Evolutionary conservation across 2,113 vertebrate species (phyloP), one percentile per base, ranked within the genome.

Genomic region (Pangasianodon hypophthalmus): DNA sequence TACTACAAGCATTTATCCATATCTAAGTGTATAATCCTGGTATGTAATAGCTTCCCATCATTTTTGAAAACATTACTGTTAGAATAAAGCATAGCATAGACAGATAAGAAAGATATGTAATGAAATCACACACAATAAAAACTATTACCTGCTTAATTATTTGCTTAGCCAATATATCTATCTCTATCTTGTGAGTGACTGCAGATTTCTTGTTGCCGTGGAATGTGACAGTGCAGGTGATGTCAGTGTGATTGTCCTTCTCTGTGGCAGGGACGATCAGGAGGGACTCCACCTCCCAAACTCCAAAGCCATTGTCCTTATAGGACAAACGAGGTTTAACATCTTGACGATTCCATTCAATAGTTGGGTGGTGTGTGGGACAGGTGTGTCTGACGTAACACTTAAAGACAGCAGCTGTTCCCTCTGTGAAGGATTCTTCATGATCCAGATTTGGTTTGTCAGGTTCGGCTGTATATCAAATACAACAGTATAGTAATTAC

Each of bases 351-450:
- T 37, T 37, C 37, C 37, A 37, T 37, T 37, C 37, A 37, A 37
- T 37, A 37, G 37, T 37, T 37, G 37, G 37, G 37, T 37, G 37
- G 37, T 37, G 37, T 37, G 37, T 37, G 37, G 37, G 37, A 37
- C 37, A 37, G 37, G 94, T 95, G 52, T 96, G 94, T 1, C 0
- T 58, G 50, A 94, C 89, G 32, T 86, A 92, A 87, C 95, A 96
- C 84, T 60, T 94, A 80, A 93, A 56, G 1, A 41, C 82, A 77
- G 67, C 91, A 32, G 90, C 26, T 37, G 10, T 6, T 37, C 91
- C 94, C 50, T 92, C 73, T 26, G 3, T 18, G 2, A 92, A 88
- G 18, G 18, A 80, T 2, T 84, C 29, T 4, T 9, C 0, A 2
- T 41, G 0, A 0, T 0, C 9, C 87, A 95, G 0, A 9, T 0